These are phyloP conservation scores for Macropodus opercularis DNA, from an alignment of 2,797 vertebrate species.

Conservation along the genomic window DNA sequence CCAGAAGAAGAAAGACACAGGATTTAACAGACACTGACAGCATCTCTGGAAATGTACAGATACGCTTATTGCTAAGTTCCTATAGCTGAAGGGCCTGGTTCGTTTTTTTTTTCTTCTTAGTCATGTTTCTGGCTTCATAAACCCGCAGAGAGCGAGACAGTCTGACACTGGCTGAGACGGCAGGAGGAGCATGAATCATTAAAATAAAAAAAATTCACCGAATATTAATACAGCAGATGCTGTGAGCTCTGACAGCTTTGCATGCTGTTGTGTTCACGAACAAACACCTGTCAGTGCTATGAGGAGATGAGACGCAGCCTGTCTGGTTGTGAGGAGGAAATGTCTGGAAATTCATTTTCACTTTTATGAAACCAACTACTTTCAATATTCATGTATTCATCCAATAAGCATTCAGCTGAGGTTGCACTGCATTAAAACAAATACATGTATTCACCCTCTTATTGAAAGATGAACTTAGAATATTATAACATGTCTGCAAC, in stretches of 20 bases:
- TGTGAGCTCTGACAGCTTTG: constrained; percentile 38
- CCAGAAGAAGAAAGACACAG: constrained; percentile 24
- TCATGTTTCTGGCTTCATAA: constrained; percentile 49
- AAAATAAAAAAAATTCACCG: constrained; percentile 52
- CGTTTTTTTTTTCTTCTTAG: constrained; percentile 37
- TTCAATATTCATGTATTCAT: too few species aligned
- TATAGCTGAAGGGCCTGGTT: constrained; percentile 26
- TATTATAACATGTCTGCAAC: too few species aligned
- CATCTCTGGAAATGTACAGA: constrained; percentile 37
- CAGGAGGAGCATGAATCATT: constrained; percentile 71
- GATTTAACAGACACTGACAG: constrained; percentile 45
- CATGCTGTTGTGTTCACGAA: constrained; percentile 22
- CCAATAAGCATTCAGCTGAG: too few species aligned
- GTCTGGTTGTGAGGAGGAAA: constrained; percentile 12
- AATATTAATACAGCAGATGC: constrained; percentile 48
- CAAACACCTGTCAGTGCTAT: constrained; percentile 45
- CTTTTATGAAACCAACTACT: too few species aligned
- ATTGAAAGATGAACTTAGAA: too few species aligned
- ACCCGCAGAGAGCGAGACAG: constrained; percentile 31
- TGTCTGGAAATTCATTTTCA: constrained; percentile 1
- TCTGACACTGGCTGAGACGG: constrained; percentile 59
- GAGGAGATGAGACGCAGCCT: constrained; percentile 20
- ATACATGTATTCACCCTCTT: too few species aligned
- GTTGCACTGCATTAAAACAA: too few species aligned
- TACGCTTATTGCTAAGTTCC: constrained; percentile 24